Percentiles rank a stretch among this genome's conserved stretches.
phyloP scores from a whole-genome alignment of 2,888 invertebrate genomes.

The Tipula helvola region DNA sequence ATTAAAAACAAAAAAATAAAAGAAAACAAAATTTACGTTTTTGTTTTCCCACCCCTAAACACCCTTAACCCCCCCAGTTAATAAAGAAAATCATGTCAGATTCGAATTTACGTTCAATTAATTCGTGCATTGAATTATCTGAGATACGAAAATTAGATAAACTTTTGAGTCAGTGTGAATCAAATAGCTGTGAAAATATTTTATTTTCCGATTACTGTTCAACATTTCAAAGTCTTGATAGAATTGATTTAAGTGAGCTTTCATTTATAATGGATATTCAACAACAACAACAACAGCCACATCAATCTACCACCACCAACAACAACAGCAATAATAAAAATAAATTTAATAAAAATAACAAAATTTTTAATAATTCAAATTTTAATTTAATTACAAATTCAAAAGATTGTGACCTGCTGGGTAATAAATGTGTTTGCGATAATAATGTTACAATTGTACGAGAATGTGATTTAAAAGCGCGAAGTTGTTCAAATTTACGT shows the following conservation, averaged over 20 bases:
- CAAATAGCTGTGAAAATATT: constrained; percentile 25
- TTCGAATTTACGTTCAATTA: constrained; percentile 21
- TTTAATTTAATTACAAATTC: constrained; percentile 4
- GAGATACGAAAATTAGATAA: constrained; percentile 25
- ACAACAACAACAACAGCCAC: not conserved
- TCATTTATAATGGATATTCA: constrained; percentile 5
- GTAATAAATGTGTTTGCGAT: not conserved
- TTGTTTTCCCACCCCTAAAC: not conserved
- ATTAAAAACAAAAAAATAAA: not conserved
- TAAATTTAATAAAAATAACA: not conserved
- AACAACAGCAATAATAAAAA: not conserved
- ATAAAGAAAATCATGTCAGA: constrained; percentile 21
- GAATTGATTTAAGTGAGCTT: constrained; percentile 11
- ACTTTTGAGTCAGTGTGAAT: constrained; percentile 24
- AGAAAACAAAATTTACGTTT: not conserved
- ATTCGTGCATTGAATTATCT: constrained; percentile 24
- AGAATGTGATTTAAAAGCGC: not conserved
- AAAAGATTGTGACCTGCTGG: not conserved
- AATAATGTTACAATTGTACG: not conserved
- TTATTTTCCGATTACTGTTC: constrained; percentile 17
- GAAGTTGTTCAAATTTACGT: not conserved
- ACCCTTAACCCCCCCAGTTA: not conserved
- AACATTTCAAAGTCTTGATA: constrained; percentile 20
- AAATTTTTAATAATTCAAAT: not conserved
- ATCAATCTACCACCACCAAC: not conserved